Base-by-base conservation (phyloP, 2,113 vertebrate species). In the Onychostruthus taczanowskii region DNA sequence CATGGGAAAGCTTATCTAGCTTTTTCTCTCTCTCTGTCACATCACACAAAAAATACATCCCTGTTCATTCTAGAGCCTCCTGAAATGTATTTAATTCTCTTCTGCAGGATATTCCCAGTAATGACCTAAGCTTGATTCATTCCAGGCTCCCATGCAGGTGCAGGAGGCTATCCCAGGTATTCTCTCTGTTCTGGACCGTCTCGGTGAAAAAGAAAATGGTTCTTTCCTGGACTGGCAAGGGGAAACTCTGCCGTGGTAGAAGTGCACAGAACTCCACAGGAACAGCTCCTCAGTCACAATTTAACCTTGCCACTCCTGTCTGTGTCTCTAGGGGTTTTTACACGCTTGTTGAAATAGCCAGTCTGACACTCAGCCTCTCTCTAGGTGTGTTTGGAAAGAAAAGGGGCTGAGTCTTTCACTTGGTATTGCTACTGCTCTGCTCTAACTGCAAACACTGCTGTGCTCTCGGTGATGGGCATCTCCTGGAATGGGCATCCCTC, bases 151-250 rank as follows among this genome's bases (percentile, higher is more conserved):
- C 44, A 90, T 94, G 94, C 93, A 96, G 63, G 78, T 97, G 47
- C 92, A 96, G 58, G 96, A 96, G 22, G 89, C 90, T 3, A 93
- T 94, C 52, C 91, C 87, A 18, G 94, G 89, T 2, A 96, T 95
- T 30, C 91, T 95, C 56, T 85, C 93, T 1, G 79, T 96, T 35
- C 79, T 95, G 73, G 93, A 93, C 3, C 78, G 87, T 16, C 92
- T 96, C 1, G 90, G 95, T 24, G 93, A 97, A 46, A 96, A 97
- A 7, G 91, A 97, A 74, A 96, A 91, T 0, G 88, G 97, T 30
- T 94, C 88, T 56, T 97, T 96, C 79, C 91, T 96, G 84, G 90
- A 96, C 76, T 89, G 93, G 94, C 91, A 93, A 89, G 95, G 95
- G 49, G 88, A 96, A 75, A 86, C 80, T 44, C 83, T 96, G 7